Conservation (phyloP, 2,113 vertebrate genomes). For the Macheiramphus alcinus region DNA sequence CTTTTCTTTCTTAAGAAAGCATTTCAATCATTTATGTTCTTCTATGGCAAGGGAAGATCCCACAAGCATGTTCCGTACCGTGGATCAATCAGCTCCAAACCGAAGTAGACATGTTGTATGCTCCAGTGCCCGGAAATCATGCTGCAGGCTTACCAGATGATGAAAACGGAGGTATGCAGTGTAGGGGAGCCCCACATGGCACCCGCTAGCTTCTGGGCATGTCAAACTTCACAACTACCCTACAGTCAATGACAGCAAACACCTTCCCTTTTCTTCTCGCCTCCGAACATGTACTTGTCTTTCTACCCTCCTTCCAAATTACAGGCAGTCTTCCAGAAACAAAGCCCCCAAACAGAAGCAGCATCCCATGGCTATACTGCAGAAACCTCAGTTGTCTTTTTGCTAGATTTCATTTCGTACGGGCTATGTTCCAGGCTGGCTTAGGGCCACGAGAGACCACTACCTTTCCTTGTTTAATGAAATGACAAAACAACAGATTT, state of each 20-base stretch:
- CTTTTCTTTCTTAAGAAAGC: constrained; percentile 69
- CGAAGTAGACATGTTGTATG: constrained; percentile 80
- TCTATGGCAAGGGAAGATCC: constrained; percentile 72
- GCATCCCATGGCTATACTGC: constrained; percentile 62
- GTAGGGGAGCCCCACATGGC: constrained; percentile 81
- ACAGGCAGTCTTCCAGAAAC: constrained; percentile 77
- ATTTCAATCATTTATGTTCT: constrained; percentile 81
- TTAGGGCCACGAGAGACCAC: constrained; percentile 81
- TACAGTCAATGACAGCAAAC: constrained; percentile 82
- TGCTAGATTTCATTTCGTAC: constrained; percentile 70
- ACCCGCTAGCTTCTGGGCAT: constrained; percentile 80
- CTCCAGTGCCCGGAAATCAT: constrained; percentile 85
- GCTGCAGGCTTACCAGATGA: constrained; percentile 88
- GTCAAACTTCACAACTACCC: constrained; percentile 81
- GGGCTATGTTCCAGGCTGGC: constrained; percentile 80
- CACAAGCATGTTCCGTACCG: constrained; percentile 78
- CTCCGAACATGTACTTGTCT: constrained; percentile 73
- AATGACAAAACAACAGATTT: constrained; percentile 96
- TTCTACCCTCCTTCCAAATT: constrained; percentile 67
- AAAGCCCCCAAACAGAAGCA: constrained; percentile 74
- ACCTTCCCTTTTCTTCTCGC: constrained; percentile 74
- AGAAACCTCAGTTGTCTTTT: constrained; percentile 74
- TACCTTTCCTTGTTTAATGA: constrained; percentile 83
- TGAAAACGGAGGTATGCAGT: constrained; percentile 82
- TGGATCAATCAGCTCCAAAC: constrained; percentile 92